Percentiles rank a stretch among this genome's conserved stretches.
These are phyloP conservation scores for Phyllostomus hastatus DNA, from an alignment of 2,113 vertebrate species.

Conservation along the genomic window DNA sequence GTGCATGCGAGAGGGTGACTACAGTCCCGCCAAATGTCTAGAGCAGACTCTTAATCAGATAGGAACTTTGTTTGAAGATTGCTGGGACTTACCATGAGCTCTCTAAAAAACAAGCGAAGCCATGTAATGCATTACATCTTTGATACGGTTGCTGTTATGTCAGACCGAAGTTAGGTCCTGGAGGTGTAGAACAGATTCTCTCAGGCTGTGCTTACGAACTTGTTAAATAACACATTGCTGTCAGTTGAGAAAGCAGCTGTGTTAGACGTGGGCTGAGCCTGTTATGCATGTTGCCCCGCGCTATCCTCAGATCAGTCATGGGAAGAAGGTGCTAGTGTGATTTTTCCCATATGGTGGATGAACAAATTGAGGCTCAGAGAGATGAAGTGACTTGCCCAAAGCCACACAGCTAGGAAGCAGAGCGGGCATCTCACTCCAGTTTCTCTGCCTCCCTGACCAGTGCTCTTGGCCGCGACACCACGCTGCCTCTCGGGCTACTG, in stretches of 20 bases:
- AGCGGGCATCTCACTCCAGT: accelerated
- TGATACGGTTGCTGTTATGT: neutral
- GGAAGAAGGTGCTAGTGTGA: neutral
- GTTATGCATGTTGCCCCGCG: accelerated
- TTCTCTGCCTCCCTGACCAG: neutral
- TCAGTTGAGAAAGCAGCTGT: neutral
- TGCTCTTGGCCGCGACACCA: neutral
- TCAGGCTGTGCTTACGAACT: neutral
- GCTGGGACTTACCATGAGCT: neutral
- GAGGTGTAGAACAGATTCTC: neutral
- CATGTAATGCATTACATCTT: neutral
- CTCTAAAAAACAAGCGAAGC: neutral
- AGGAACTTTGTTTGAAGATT: neutral
- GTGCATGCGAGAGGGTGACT: accelerated
- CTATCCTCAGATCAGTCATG: neutral
- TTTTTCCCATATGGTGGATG: neutral
- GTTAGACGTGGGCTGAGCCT: neutral
- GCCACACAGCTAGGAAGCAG: neutral
- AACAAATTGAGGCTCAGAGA: neutral
- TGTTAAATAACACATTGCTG: neutral
- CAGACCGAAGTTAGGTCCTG: neutral
- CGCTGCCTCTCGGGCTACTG: accelerated
- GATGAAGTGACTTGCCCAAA: neutral
- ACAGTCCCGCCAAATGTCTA: accelerated
- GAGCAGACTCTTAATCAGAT: neutral